These are phyloP conservation scores for Lepidochrysops patricia DNA, from an alignment of 2,888 invertebrate species.

Conservation along the genomic window DNA sequence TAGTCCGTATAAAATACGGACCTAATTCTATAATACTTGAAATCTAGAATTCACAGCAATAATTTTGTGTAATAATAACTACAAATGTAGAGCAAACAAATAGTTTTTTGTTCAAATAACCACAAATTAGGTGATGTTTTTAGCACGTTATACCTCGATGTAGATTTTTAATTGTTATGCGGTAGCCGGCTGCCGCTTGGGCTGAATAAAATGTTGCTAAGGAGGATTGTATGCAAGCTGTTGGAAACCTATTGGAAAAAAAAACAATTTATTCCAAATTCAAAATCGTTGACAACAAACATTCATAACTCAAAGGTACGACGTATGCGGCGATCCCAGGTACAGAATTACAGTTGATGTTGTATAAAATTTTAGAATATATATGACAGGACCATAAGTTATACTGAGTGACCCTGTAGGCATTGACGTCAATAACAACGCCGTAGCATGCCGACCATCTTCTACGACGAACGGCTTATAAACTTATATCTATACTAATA, in stretches of 20 bases:
- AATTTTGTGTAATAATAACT: not conserved
- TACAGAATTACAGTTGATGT: not conserved
- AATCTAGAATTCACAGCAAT: not conserved
- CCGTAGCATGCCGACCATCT: conserved; percentile 31
- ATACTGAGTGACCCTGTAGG: conserved; percentile 31
- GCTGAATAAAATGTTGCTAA: not conserved
- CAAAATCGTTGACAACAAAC: not conserved
- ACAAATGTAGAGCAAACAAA: not conserved
- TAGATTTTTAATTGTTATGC: too few relatives aligned
- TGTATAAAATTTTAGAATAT: conserved; percentile 13
- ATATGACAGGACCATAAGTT: conserved; percentile 13
- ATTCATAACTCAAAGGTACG: not conserved
- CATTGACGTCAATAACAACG: conserved; percentile 44
- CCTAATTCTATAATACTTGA: not conserved
- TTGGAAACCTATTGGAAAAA: not conserved
- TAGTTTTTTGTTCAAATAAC: not conserved
- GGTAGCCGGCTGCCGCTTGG: too few relatives aligned
- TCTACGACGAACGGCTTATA: conserved; percentile 21
- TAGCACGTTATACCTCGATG: too few relatives aligned
- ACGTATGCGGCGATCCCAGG: not conserved
- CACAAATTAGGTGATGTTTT: too few relatives aligned
- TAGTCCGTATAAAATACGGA: not conserved
- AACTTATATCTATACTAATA: not conserved
- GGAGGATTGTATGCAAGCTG: not conserved
- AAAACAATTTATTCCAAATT: not conserved